Evolutionary conservation across 2,113 vertebrate species (phyloP), one percentile per base, ranked within the genome.

Genomic region (Mastomys coucha): DNA sequence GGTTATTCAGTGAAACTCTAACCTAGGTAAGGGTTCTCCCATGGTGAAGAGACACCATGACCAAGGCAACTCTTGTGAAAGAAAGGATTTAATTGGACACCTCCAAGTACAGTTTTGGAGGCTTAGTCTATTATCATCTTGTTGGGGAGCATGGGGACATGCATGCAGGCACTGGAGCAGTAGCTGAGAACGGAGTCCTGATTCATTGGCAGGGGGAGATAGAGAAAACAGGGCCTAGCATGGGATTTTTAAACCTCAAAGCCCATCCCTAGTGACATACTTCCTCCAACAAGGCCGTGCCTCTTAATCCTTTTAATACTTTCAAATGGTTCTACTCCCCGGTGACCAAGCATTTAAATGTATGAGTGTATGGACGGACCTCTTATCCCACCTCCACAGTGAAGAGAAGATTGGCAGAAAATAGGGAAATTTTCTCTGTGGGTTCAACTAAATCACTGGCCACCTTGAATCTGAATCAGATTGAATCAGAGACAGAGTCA

Each of bases 401-500:
- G 4, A 39, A 65, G 80, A 86, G 58, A 58, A 60, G 45, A 65
- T 91, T 94, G 82, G 20, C 36, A 94, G 76, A 96, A 92, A 81
- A 82, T 33, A 89, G 91, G 42, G 91, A 90, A 5, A n/a, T 88
- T 75, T 95, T 80, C 73, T 91, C 16, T 85, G 49, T 89, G 91
- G 56, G 16, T 28, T 85, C 70, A 84, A 60, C 12, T 36, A 73
- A 45, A 53, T 89, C 60, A 73, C 53, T 4, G 42, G 53, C 72
- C 1, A 20, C 26, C 89, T 90, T 56, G 72, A 84, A 60, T 93
- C 22, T 94, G 22, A 10, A 65, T 65, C n/a, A 67, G 26, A 80
- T 45, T 45, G 72, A 86, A 67, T 93, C 70, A 95, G 73, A 92
- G 36, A 70, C 3, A 51, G 45, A 60, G 39, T 80, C 17, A 78